phyloP scores from a whole-genome alignment of 2,888 invertebrate genomes.

The Chrysolina americana region DNA sequence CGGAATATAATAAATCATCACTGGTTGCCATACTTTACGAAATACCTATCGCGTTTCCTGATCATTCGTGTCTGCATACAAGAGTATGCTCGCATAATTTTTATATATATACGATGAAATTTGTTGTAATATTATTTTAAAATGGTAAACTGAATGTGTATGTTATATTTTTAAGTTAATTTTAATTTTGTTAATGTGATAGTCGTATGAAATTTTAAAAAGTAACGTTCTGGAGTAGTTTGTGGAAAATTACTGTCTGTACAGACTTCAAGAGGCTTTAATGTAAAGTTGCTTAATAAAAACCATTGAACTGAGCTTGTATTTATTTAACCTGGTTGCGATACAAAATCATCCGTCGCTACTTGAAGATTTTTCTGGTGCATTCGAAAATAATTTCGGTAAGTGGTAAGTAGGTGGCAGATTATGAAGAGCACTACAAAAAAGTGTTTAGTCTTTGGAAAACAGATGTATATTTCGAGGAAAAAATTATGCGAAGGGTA shows the following conservation, averaged over 20 bases:
- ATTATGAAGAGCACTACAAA: no score
- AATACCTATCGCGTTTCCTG: neutral
- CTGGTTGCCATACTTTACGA: no score
- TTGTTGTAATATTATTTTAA: slow-evolving; percentile 22
- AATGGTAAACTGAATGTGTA: slow-evolving; percentile 29
- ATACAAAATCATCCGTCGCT: no score
- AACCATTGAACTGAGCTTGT: slow-evolving; percentile 52
- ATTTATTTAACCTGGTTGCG: no score
- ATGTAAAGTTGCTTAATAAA: slow-evolving; percentile 70
- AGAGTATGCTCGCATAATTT: neutral
- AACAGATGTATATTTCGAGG: no score
- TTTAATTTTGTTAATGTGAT: slow-evolving; percentile 39
- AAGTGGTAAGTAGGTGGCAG: no score
- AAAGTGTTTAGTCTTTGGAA: no score
- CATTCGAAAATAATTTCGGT: no score
- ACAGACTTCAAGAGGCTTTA: slow-evolving; percentile 69
- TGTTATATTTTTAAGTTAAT: slow-evolving; percentile 36
- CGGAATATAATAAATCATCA: no score
- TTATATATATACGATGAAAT: neutral
- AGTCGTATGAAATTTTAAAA: slow-evolving; percentile 47
- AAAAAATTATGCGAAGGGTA: no score
- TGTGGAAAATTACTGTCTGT: slow-evolving; percentile 66
- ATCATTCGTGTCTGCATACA: no score
- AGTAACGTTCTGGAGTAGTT: slow-evolving; percentile 43
- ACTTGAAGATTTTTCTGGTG: no score